Evolutionary conservation across 2,113 vertebrate species (phyloP).

Genomic region (Atractosteus spatula): DNA sequence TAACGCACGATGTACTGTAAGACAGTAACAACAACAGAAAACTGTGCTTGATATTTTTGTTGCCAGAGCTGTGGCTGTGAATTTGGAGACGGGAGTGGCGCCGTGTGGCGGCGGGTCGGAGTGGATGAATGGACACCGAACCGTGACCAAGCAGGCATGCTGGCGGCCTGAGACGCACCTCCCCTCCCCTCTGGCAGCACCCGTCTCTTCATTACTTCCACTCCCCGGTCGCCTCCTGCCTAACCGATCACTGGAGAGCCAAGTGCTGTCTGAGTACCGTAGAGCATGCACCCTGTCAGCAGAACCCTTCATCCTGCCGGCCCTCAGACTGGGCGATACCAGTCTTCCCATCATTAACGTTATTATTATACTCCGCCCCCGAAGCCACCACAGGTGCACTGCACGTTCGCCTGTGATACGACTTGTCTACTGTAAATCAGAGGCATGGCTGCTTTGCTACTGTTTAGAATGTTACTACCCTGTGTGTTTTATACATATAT

Average conservation of each 20-base stretch:
- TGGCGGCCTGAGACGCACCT: slow-evolving; percentile 2
- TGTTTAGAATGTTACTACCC: too few relatives aligned
- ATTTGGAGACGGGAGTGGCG: neutral
- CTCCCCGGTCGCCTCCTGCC: too few relatives aligned
- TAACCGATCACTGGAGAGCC: neutral
- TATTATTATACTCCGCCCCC: too few relatives aligned
- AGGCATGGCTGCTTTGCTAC: too few relatives aligned
- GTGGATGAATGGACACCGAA: slow-evolving; percentile 15
- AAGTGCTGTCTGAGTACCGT: neutral
- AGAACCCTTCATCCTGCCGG: neutral
- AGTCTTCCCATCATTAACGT: too few relatives aligned
- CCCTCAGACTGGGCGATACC: neutral
- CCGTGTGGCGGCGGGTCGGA: neutral
- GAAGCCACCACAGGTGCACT: too few relatives aligned
- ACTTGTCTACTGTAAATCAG: too few relatives aligned
- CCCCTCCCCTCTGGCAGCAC: neutral
- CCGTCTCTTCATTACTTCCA: neutral
- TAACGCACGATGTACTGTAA: too few relatives aligned
- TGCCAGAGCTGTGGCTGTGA: neutral
- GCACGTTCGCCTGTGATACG: too few relatives aligned
- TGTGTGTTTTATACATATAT: too few relatives aligned
- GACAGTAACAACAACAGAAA: too few relatives aligned
- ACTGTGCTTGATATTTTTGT: too few relatives aligned
- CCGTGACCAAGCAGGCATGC: neutral
- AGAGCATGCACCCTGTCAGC: neutral